A percentile compares a stretch with the other conserved stretches of the same genome.
Evolutionary conservation across 2,888 invertebrate species (phyloP).

Genomic region (Rotaria sp.): DNA sequence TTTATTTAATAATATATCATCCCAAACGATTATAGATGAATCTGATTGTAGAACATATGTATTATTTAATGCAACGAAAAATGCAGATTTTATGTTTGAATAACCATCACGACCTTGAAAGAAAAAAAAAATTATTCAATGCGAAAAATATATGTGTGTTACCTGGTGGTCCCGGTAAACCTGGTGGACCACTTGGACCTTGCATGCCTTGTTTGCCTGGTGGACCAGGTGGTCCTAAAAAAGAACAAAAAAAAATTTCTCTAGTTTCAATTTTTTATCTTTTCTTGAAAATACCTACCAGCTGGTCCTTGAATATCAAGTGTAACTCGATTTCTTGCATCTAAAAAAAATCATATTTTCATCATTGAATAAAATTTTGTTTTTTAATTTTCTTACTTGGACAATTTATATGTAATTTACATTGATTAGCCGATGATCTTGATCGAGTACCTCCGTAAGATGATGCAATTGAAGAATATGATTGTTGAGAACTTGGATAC

Average conservation of each 20-base stretch:
- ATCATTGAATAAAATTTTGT: neutral
- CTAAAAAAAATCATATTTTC: neutral
- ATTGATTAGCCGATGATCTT: neutral
- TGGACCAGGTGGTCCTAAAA: conserved; percentile 21
- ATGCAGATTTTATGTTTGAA: neutral
- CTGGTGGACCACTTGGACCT: conserved; percentile 4
- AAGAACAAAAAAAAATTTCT: neutral
- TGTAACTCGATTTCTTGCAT: conserved; percentile 9
- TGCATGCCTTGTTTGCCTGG: neutral
- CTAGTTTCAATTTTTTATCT: neutral
- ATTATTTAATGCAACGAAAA: conserved; percentile 15
- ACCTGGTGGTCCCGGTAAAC: conserved; percentile 19
- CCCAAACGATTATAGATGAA: neutral
- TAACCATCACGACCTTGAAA: conserved; percentile 19
- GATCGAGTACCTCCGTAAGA: neutral
- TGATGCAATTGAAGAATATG: neutral
- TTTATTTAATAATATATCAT: conserved; percentile 19
- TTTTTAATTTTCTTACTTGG: neutral
- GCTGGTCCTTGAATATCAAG: conserved; percentile 19
- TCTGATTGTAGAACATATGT: neutral
- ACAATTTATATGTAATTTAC: conserved; percentile 14
- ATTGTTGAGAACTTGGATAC: neutral
- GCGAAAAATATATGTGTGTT: neutral
- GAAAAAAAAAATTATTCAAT: neutral
- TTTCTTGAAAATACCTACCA: neutral